Conservation (phyloP, 2,113 vertebrate species). For the Microtus pennsylvanicus region DNA sequence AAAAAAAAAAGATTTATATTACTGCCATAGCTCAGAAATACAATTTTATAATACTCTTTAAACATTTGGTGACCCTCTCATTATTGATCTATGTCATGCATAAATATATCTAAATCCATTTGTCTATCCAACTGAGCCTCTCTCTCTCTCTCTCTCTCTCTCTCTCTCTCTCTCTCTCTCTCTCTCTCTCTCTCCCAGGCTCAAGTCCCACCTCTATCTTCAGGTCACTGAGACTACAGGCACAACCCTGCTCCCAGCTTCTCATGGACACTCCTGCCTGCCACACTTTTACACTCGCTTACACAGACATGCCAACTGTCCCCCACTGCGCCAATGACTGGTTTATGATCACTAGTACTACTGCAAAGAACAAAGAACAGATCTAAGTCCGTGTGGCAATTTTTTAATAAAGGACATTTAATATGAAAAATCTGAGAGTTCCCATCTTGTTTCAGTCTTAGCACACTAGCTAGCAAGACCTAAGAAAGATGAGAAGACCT, state of each 20-base stretch:
- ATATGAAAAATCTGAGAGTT: neutral
- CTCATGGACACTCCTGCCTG: neutral
- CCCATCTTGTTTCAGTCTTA: neutral
- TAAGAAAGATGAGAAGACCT: neutral
- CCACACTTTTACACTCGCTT: neutral
- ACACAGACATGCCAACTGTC: neutral
- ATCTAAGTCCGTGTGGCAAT: neutral
- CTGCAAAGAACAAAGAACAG: neutral
- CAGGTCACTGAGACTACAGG: too few relatives aligned
- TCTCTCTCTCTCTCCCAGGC: neutral
- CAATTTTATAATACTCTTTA: slow-evolving; percentile 45
- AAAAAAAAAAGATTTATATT: neutral
- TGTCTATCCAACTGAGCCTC: neutral
- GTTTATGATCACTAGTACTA: neutral
- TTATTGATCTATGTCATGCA: neutral
- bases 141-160: neutral
- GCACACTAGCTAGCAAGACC: neutral
- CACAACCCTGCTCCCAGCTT: neutral
- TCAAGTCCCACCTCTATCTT: neutral
- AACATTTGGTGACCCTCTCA: slow-evolving; percentile 18
- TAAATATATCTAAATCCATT: neutral
- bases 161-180: neutral
- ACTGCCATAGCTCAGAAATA: slow-evolving; percentile 34
- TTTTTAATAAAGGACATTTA: neutral
- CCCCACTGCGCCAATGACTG: neutral